Evolutionary conservation across 2,797 vertebrate species (phyloP), one percentile per base, ranked within the genome.

Genomic region (Danionella dracula): DNA sequence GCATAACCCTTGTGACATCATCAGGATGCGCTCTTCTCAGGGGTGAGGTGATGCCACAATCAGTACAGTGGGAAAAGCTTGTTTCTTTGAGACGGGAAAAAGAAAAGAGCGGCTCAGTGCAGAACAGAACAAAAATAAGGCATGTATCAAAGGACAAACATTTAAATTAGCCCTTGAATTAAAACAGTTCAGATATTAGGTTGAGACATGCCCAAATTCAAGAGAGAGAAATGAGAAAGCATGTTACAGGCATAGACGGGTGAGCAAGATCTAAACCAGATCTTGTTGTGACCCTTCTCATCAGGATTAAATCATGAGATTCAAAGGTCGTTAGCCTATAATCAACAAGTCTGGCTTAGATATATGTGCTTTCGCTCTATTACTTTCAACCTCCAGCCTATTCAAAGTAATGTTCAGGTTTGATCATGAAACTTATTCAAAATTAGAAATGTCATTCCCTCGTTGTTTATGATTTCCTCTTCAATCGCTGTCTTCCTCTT

Each of bases 141-240:
- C 58, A 72, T 48, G 37, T 63, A 62, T 51, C 64, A 67, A 70
- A 72, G 73, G 71, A 77, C 62, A 51, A 84, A 86, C 68, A 76
- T 76, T 76, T 71, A 82, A 85, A 82, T 84, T 91, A 91, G 90
- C 90, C 90, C 90, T 91, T 91, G 74, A 86, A 87, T 89, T 79
- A 60, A 83, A 85, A 85, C 73, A 76, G 78, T 86, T 81, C 68
- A 76, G 34, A 76, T 83, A 84, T 51, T 57, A 57, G 76, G 75
- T 79, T 50, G 29, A 66, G 79, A 65, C 70, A 64, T 62, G 69
- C 59, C 74, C 63, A 44, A 80, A 70, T 70, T 60, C 75, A 63
- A 76, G 66, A 78, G 57, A 82, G 62, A 77, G 71, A 72, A 53
- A 66, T 49, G 75, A 75, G 72, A 70, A 62, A 71, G 15, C 40